These are phyloP conservation scores for Zoanthus gigantus DNA, from an alignment of 92 coral and sea anemone species.

Conservation along the genomic window DNA sequence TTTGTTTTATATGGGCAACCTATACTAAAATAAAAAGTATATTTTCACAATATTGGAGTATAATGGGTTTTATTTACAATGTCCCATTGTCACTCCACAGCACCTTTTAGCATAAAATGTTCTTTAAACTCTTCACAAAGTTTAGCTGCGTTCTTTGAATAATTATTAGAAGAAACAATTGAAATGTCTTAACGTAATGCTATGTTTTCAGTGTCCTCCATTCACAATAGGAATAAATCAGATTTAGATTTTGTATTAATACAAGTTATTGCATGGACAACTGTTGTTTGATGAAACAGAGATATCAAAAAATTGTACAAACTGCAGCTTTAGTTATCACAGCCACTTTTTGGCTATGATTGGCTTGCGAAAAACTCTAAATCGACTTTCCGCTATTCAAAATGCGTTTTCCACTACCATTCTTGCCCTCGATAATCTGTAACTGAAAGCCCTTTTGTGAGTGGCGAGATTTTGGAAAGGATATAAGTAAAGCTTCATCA, in stretches of 20 bases:
- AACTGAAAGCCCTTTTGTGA: conserved; percentile 27
- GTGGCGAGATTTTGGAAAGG: not conserved
- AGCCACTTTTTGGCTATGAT: too few species aligned
- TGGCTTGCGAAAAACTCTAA: too few species aligned
- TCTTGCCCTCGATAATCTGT: conserved; percentile 26
- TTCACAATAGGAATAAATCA: conserved; percentile 2
- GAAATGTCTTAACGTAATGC: not conserved
- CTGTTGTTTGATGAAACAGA: not conserved
- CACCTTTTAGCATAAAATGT: not conserved
- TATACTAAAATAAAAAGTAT: too few species aligned
- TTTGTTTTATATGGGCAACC: too few species aligned
- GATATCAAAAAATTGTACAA: too few species aligned
- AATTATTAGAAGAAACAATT: not conserved
- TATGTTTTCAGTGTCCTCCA: not conserved
- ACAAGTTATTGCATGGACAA: conserved; percentile 28
- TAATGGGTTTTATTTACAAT: not conserved
- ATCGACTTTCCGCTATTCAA: too few species aligned
- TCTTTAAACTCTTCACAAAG: not conserved
- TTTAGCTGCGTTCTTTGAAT: conserved; percentile 5
- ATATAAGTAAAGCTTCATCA: not conserved
- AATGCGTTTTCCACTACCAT: not conserved
- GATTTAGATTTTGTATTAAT: conserved; percentile 2
- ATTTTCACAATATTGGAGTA: too few species aligned
- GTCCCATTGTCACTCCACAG: conserved; percentile 3
- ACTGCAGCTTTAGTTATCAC: too few species aligned